Evolutionary conservation across 2,888 invertebrate species (phyloP).

Genomic region (Oxycera nigricornis): DNA sequence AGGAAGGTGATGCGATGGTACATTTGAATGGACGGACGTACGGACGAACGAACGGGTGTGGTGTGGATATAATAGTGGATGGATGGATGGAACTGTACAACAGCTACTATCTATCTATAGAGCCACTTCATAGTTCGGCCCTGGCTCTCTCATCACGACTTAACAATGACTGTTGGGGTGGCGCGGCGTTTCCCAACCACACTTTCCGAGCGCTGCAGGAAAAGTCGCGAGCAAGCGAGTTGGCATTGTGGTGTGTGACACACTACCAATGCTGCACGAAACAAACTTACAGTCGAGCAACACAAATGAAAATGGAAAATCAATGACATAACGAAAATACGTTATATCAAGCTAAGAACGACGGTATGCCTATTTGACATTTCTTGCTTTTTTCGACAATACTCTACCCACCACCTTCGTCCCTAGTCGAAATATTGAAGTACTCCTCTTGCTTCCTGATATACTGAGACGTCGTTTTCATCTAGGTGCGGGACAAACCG

Average conservation of each 20-base stretch:
- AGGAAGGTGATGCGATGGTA: conserved; percentile 7
- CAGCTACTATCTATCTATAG: not conserved
- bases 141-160: conserved; percentile 18
- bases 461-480: not conserved
- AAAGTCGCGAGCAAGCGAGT: not conserved
- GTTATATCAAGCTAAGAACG: conserved; percentile 7
- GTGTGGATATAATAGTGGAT: conserved; percentile 4
- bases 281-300: conserved; percentile 21
- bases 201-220: conserved; percentile 22
- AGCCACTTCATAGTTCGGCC: not conserved
- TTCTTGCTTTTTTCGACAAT: conserved; percentile 3
- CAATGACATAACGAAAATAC: conserved; percentile 44
- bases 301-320: conserved; percentile 49
- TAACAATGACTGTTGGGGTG: not conserved
- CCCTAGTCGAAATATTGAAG: conserved; percentile 7
- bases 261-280: conserved; percentile 3
- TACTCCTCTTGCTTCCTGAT: not conserved
- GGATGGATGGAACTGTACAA: conserved; percentile 29
- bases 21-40: conserved; percentile 21
- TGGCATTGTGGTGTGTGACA: conserved; percentile 14
- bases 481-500: not conserved
- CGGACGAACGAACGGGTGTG: not conserved
- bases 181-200: not conserved
- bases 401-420: no score
- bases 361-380: conserved; percentile 15